Base-by-base conservation (phyloP, 2,888 invertebrate species). In the Cordilura impudica region DNA sequence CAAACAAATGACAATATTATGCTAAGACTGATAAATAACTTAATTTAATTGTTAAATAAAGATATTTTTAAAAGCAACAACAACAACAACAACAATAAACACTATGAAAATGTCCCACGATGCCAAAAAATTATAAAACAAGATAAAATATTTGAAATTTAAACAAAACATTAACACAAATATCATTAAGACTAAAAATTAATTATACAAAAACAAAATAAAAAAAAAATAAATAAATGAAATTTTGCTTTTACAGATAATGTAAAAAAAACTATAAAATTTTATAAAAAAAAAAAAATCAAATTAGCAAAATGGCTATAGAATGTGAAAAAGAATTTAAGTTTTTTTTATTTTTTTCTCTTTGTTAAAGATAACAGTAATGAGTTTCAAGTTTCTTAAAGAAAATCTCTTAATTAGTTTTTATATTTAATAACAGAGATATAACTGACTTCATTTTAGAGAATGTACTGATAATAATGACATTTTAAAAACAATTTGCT, bases 1-100 rank as follows among this genome's bases (percentile, higher is more conserved):
- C 43, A 39, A 58, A 23, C 8, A 35, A 16, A 56, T 35, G 26
- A 47, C 43, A 26, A 43, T 6, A 19, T 60, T 39, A 66, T 72
- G 23, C 54, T 31, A 51, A 72, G 19, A 49, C 66, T 81, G 76
- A 74, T 74, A 77, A 70, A 80, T 72, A 80, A 81, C 77, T 81
- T 73, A 80, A 81, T 82, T 82, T 71, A 78, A 75, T 78, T 70
- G 70, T 53, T 73, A 45, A 75, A 71, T 74, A 65, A 73, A 73
- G 43, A 60, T 73, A 45, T 78, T 58, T 67, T 23, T 31, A 45
- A 65, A 49, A 35, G 39, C 4, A 10, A 12, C 21, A 35, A 14
- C 43, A 21, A 14, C n/a, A 54, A 54, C n/a, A n/a, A n/a, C 39
- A 31, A 23, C 49, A 49, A 21, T 19, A 29, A n/a, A 53, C 49